A percentile compares a stretch with the other conserved stretches of the same genome.
Evolutionary conservation across 2,888 invertebrate genomes (phyloP).

Genomic region (Palloptera scutellata): DNA sequence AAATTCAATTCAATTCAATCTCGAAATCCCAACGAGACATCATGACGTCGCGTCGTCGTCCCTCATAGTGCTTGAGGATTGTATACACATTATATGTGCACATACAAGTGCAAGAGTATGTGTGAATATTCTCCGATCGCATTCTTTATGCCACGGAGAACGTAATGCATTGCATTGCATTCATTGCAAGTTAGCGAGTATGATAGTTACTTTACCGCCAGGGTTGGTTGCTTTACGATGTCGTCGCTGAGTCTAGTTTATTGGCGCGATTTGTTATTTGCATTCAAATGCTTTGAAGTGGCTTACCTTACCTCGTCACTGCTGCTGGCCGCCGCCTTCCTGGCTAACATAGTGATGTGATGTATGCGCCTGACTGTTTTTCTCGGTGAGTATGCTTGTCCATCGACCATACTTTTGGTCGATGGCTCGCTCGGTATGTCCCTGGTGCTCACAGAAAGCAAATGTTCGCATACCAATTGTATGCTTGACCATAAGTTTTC

Average conservation of each 20-base stretch:
- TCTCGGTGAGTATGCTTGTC: neutral
- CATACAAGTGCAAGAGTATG: too few species aligned
- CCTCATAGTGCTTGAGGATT: neutral
- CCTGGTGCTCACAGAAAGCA: neutral
- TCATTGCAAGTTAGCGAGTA: neutral
- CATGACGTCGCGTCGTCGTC: constrained; percentile 54
- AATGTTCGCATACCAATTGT: constrained; percentile 45
- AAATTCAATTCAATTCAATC: constrained; percentile 42
- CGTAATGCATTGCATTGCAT: neutral
- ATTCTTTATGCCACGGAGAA: neutral
- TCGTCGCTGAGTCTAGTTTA: constrained; percentile 60
- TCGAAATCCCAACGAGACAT: constrained; percentile 57
- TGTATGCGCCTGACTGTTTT: constrained; percentile 42
- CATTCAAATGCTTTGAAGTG: constrained; percentile 50
- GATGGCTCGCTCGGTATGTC: constrained; percentile 22
- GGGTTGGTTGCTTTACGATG: constrained; percentile 33
- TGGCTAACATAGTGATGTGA: constrained; percentile 48
- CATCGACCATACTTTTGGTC: constrained; percentile 12
- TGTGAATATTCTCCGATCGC: too few species aligned
- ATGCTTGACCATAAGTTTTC: constrained; percentile 48
- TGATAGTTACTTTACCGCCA: neutral
- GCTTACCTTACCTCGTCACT: constrained; percentile 15
- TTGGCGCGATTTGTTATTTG: constrained; percentile 61
- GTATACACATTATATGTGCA: neutral
- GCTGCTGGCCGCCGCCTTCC: constrained; percentile 24